Evolutionary conservation across 2,113 vertebrate species (phyloP).

Genomic region (Coracopsis vasa): DNA sequence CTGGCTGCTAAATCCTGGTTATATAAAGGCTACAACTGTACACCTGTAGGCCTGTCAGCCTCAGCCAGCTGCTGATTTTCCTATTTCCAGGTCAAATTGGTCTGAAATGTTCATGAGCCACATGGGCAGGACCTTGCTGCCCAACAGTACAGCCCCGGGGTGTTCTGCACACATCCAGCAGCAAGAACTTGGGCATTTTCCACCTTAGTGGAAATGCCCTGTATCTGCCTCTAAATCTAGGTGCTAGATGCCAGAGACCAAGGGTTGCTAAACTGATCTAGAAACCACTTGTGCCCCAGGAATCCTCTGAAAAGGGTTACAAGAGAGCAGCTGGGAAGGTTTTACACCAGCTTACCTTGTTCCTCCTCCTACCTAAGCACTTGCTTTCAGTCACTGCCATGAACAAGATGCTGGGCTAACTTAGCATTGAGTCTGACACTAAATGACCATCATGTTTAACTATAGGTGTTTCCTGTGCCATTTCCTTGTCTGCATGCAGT

Average conservation of each 20-base stretch:
- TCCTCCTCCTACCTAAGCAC: neutral
- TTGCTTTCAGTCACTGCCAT: neutral
- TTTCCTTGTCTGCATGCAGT: neutral
- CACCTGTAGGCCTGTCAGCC: neutral
- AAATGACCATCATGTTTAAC: neutral
- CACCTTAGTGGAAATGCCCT: neutral
- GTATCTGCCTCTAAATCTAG: too few species aligned
- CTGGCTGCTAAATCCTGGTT: neutral
- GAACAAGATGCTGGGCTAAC: neutral
- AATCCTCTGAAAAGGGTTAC: neutral
- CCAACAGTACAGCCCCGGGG: fast-evolving
- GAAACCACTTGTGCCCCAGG: neutral
- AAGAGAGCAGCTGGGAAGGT: neutral
- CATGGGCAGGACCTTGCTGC: neutral
- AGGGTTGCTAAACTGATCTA: neutral
- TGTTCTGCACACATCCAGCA: neutral
- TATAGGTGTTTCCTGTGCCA: neutral
- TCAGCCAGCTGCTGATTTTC: neutral
- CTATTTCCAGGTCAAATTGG: fast-evolving
- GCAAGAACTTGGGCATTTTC: neutral
- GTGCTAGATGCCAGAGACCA: too few species aligned
- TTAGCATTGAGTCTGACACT: fast-evolving
- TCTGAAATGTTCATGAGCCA: fast-evolving
- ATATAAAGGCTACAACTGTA: fast-evolving
- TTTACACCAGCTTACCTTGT: neutral